Percentiles rank a stretch among this genome's conserved stretches.
phyloP scores from a whole-genome alignment of 2,888 invertebrate genomes.

The Drosophila sordidapex region DNA sequence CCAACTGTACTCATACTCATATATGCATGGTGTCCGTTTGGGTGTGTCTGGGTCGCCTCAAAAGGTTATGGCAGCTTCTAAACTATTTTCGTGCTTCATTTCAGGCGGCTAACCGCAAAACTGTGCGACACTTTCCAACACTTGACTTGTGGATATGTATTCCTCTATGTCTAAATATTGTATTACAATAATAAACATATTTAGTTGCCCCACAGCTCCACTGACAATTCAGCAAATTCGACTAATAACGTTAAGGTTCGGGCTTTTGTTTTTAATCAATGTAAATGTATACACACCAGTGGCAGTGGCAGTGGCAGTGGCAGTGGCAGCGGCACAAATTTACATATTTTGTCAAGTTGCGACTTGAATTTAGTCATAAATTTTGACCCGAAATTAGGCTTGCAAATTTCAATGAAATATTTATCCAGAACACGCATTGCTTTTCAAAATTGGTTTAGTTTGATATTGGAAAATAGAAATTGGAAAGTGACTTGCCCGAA shows the following conservation, averaged over 20 bases:
- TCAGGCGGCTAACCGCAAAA: conserved; percentile 24
- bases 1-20: not conserved
- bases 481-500: not conserved
- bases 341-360: not conserved
- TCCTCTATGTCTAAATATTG: not conserved
- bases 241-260: not conserved
- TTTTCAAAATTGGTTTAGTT: not conserved
- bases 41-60: conserved; percentile 12
- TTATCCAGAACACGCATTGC: not conserved
- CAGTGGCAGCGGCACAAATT: not conserved
- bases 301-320: not conserved
- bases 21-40: not conserved
- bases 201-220: not conserved
- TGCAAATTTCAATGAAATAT: conserved; percentile 1
- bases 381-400: not conserved
- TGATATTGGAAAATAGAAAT: not conserved
- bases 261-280: not conserved
- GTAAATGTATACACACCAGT: not conserved
- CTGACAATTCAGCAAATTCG: not conserved
- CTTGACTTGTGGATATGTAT: not conserved
- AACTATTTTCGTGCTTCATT: conserved; percentile 70
- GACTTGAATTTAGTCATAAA: not conserved
- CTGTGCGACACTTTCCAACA: conserved; percentile 11
- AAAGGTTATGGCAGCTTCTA: conserved; percentile 27
- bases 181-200: not conserved